A percentile compares a stretch with the other conserved stretches of the same genome.
These are phyloP conservation scores for Heliocidaris erythrogramma DNA, from an alignment of 35 echinoderm and acorn worm species.

Conservation along the genomic window DNA sequence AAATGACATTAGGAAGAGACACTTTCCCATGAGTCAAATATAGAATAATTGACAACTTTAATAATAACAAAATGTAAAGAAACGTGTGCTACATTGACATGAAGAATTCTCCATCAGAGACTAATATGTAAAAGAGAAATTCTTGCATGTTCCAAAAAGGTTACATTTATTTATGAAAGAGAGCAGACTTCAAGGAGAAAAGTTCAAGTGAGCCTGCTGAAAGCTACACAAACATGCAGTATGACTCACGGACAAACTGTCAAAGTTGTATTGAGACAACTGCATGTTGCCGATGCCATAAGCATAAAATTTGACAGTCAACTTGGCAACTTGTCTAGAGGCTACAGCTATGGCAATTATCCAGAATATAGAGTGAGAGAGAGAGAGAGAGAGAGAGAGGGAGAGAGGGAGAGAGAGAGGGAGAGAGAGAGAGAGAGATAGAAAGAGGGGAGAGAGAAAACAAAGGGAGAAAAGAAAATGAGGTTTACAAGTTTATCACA, in stretches of 20 bases:
- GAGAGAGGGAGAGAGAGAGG: background rate
- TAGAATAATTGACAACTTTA: too few species aligned
- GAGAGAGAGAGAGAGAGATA: background rate
- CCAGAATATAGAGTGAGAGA: too few species aligned
- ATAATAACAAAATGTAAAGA: too few species aligned
- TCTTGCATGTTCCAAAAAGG: background rate
- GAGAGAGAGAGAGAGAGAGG: too few species aligned
- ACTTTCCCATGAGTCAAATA: too few species aligned
- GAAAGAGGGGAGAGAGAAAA: too few species aligned
- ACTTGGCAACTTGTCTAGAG: slow-evolving; percentile 5
- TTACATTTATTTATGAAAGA: background rate
- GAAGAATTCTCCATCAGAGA: too few species aligned
- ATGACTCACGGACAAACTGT: background rate
- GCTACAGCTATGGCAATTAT: background rate
- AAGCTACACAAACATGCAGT: background rate
- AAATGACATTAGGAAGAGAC: too few species aligned
- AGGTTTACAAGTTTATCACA: too few species aligned
- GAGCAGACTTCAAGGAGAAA: background rate
- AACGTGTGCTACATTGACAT: too few species aligned
- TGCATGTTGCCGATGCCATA: background rate
- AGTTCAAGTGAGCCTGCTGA: background rate
- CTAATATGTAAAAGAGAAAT: background rate
- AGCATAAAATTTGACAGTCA: background rate
- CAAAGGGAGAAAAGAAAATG: too few species aligned
- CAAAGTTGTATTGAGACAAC: background rate